phyloP scores from a whole-genome alignment of 2,113 vertebrate species.

The Hepsetus odoe region DNA sequence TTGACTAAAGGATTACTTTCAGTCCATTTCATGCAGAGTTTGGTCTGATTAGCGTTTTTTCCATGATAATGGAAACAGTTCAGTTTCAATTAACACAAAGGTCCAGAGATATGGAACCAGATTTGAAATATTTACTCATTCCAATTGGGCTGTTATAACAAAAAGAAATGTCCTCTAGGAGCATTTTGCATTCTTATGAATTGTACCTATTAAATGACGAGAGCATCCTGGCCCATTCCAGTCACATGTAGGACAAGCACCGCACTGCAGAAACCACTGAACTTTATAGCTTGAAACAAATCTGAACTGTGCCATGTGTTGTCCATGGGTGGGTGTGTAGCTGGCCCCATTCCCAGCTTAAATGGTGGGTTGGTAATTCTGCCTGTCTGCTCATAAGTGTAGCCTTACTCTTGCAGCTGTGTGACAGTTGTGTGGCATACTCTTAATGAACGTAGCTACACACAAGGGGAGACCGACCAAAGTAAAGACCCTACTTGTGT shows the following conservation, averaged over 20 bases:
- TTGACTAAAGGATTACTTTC: conserved; percentile 65
- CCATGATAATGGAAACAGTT: conserved; percentile 47
- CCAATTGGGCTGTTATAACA: not conserved
- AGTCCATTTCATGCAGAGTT: conserved; percentile 55
- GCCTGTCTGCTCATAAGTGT: not conserved
- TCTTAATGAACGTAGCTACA: not conserved
- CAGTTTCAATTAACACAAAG: conserved; percentile 37
- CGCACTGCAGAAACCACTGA: not conserved
- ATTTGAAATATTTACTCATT: conserved; percentile 11
- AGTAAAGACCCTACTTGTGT: not conserved
- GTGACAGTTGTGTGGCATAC: not conserved
- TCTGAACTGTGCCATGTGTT: conserved; percentile 4
- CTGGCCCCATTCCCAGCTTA: not conserved
- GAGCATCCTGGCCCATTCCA: not conserved
- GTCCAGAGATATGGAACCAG: conserved; percentile 2
- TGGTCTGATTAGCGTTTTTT: conserved; percentile 55
- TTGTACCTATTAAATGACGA: not conserved
- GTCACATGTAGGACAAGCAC: not conserved
- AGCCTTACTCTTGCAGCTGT: not conserved
- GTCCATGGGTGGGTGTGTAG: not conserved
- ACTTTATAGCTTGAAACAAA: not conserved
- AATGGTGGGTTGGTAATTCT: not conserved
- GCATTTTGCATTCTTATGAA: not conserved
- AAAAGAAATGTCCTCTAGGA: not conserved
- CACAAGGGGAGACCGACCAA: not conserved